phyloP scores from a whole-genome alignment of 2,888 invertebrate species.

The Augochlorella aurata region DNA sequence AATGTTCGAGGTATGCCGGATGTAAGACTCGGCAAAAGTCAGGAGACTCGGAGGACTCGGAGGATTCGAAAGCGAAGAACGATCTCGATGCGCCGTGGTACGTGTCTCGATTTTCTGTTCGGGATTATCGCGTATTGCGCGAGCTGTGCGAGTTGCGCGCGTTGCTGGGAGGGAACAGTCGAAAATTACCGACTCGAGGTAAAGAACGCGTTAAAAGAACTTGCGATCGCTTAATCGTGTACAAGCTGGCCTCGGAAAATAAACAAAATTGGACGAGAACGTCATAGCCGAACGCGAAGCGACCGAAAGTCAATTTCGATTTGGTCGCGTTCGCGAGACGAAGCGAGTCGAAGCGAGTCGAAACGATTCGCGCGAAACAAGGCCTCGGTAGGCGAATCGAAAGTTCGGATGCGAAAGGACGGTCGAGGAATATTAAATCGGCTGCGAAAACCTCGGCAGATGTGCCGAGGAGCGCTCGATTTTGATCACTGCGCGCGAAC shows the following conservation, averaged over 20 bases:
- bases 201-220: conserved; percentile 4
- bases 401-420: not conserved
- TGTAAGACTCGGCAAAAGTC: not conserved
- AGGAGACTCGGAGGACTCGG: not conserved
- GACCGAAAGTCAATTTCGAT: not conserved
- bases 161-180: not conserved
- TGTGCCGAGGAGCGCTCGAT: not conserved
- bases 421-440: conserved; percentile 18
- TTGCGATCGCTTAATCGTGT: conserved; percentile 5
- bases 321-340: not conserved
- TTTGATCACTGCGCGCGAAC: not conserved
- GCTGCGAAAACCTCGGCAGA: not conserved
- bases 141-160: not conserved
- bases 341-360: no score
- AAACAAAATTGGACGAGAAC: not conserved
- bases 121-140: not conserved
- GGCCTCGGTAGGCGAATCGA: conserved; percentile 18
- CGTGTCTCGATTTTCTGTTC: not conserved
- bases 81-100: not conserved
- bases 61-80: not conserved
- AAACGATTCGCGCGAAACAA: conserved; percentile 5
- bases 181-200: conserved; percentile 25
- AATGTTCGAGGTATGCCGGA: conserved; percentile 45
- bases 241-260: not conserved
- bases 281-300: not conserved